phyloP scores from a whole-genome alignment of 2,888 invertebrate species.

The Scrobipalpa costella region DNA sequence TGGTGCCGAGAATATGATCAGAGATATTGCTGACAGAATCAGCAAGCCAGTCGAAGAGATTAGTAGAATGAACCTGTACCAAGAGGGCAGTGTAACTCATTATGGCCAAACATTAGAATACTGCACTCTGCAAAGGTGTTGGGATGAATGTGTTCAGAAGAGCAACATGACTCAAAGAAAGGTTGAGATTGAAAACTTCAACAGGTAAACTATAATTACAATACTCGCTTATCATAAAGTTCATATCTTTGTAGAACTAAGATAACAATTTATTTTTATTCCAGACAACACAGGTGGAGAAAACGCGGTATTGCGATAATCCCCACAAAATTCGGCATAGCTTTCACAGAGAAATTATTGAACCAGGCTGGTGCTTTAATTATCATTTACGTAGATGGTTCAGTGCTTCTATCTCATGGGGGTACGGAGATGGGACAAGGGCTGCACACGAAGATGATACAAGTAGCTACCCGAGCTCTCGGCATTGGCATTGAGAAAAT shows the following conservation, averaged over 20 bases:
- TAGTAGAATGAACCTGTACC: slow-evolving; percentile 87
- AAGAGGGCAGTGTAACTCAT: slow-evolving; percentile 88
- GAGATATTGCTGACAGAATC: slow-evolving; percentile 87
- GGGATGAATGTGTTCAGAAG: slow-evolving; percentile 87
- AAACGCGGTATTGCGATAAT: slow-evolving; percentile 92
- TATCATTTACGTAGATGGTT: slow-evolving; percentile 93
- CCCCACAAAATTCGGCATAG: slow-evolving; percentile 92
- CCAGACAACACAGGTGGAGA: slow-evolving; percentile 88
- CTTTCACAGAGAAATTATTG: slow-evolving; percentile 87
- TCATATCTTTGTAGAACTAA: not conserved
- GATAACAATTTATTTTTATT: slow-evolving; percentile 41
- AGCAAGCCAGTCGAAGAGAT: slow-evolving; percentile 84
- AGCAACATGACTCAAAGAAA: slow-evolving; percentile 83
- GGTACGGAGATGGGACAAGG: slow-evolving; percentile 99
- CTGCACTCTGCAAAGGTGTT: slow-evolving; percentile 88
- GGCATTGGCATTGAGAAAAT: slow-evolving; percentile 87
- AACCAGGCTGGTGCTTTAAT: slow-evolving; percentile 95
- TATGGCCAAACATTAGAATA: slow-evolving; percentile 87
- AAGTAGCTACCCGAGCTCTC: slow-evolving; percentile 89
- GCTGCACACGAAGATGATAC: slow-evolving; percentile 96
- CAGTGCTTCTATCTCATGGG: slow-evolving; percentile 93
- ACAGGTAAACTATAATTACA: slow-evolving; percentile 79
- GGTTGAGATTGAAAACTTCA: slow-evolving; percentile 84
- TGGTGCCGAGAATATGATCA: slow-evolving; percentile 88
- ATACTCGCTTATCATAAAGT: not conserved